Evolutionary conservation across 2,888 invertebrate genomes (phyloP), one percentile per base, ranked within the genome.

Genomic region (Megaustenia siamemsis): DNA sequence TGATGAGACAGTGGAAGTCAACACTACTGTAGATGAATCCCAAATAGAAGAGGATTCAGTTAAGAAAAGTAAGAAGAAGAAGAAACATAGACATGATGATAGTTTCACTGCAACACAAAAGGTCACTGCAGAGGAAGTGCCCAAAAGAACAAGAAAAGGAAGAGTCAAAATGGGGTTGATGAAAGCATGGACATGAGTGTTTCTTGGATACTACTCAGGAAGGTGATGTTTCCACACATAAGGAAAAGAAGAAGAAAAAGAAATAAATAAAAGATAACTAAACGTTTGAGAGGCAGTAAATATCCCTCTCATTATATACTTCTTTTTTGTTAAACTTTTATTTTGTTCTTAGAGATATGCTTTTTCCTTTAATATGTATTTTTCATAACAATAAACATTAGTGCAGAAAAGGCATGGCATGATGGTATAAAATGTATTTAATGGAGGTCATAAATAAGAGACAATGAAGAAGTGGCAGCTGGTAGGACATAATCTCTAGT

Each of bases 131-230:
- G 88, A 87, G 12, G 84, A 83, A 73, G 86, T 86, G 40, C 89
- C 89, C 76, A 89, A 88, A 75, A 87, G 83, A 86, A 87, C 79
- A 85, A 87, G 82, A 83, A 86, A 32, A 83, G 81, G 83, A 68
- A 88, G 76, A n/a, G 90, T 88, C 85, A 89, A 84, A 80, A 89
- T 86, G 82, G 69, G 28, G 86, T 88, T 86, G 85, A 83, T 21
- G 85, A 81, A 78, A 85, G 40, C 76, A 38, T 56, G 69, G 63
- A 83, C 28, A 43, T 60, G 53, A 80, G 63, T 35, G 71, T 81
- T 10, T 32, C 28, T 18, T 75, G 15, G 83, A 81, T 38, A 80
- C 81, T 21, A 80, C 86, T 18, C 24, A 77, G 28, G 83, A 86
- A 32, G 81, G 32, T 21, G 77, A 53, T 60, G 80, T 77, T 56